These are phyloP conservation scores for Erannis defoliaria DNA, from an alignment of 2,888 invertebrate species.

Conservation along the genomic window DNA sequence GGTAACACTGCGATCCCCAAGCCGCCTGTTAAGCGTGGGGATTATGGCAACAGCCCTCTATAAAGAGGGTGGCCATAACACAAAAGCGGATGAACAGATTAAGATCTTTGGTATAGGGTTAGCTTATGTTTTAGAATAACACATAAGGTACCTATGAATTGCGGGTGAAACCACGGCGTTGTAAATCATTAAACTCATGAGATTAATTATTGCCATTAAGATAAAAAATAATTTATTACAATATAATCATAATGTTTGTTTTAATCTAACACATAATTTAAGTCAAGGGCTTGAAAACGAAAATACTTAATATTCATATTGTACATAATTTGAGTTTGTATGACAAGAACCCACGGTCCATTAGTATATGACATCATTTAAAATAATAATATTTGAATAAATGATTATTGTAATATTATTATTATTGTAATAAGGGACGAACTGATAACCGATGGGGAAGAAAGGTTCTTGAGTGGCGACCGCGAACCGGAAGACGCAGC, in stretches of 20 bases:
- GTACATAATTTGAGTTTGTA: constrained; percentile 17
- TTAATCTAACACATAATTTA: constrained; percentile 18
- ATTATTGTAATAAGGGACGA: neutral
- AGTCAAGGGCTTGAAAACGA: constrained; percentile 24
- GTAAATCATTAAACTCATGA: neutral
- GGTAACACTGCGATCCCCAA: too few species aligned
- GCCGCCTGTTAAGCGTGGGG: too few species aligned
- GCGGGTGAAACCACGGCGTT: neutral
- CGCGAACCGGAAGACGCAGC: too few species aligned
- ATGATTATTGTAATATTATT: neutral
- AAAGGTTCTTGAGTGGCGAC: too few species aligned
- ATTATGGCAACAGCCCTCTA: too few species aligned
- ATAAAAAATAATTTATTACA: constrained; percentile 8
- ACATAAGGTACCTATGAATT: too few species aligned
- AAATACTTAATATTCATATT: constrained; percentile 22
- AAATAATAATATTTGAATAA: constrained; percentile 22
- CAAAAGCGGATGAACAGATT: too few species aligned
- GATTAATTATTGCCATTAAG: constrained; percentile 4
- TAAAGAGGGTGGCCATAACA: too few species aligned
- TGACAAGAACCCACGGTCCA: constrained; percentile 17
- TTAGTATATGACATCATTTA: constrained; percentile 21
- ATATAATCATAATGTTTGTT: constrained; percentile 13
- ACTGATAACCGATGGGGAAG: too few species aligned
- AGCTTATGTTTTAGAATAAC: too few species aligned
- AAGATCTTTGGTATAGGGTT: too few species aligned